Percentiles rank a stretch among this genome's conserved stretches.
These are phyloP conservation scores for Cylindroiulus punctatus DNA, from an alignment of 2,888 invertebrate species.

Conservation along the genomic window DNA sequence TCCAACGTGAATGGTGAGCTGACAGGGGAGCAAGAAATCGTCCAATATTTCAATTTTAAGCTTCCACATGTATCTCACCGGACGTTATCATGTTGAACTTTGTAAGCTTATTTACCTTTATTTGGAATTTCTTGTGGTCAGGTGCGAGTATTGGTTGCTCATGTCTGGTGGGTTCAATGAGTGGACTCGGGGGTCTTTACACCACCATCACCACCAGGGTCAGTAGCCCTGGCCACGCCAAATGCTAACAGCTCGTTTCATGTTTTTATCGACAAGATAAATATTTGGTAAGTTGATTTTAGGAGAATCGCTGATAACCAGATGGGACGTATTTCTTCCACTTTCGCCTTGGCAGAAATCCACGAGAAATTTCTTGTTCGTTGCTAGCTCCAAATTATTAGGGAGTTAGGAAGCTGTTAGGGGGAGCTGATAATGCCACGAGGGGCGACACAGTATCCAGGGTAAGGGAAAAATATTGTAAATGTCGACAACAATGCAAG, in stretches of 20 bases:
- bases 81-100: too few relatives aligned
- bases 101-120: too few relatives aligned
- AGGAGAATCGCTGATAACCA: not conserved
- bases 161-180: not conserved
- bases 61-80: too few relatives aligned
- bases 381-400: not conserved
- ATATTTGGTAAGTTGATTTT: not conserved
- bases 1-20: too few relatives aligned
- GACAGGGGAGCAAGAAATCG: too few relatives aligned
- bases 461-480: slow-evolving; percentile 1
- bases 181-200: not conserved
- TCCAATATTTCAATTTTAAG: too few relatives aligned
- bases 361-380: not conserved
- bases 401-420: not conserved
- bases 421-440: not conserved
- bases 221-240: not conserved
- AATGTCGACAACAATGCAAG: slow-evolving; percentile 18
- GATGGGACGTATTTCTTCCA: too few relatives aligned
- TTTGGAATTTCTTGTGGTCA: not conserved
- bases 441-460: not conserved
- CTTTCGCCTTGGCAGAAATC: too few relatives aligned
- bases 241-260: not conserved
- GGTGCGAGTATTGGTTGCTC: not conserved
- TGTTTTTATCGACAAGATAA: not conserved
- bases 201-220: too few relatives aligned